Percentiles rank a stretch among this genome's conserved stretches.
phyloP scores from a whole-genome alignment of 1,140 invertebrate species.

The Goniozus legneri region DNA sequence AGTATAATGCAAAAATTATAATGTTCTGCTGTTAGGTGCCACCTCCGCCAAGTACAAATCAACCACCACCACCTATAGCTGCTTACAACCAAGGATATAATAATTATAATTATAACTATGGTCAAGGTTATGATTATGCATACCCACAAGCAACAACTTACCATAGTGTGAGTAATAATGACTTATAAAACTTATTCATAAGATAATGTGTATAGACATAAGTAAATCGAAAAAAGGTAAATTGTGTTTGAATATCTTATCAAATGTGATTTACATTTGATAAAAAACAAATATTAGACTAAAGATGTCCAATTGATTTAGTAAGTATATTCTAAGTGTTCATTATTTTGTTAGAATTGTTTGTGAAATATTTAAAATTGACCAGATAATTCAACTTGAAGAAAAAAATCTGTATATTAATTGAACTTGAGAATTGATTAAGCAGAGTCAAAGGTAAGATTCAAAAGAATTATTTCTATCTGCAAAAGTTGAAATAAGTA shows the following conservation, averaged over 20 bases:
- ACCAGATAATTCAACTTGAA: constrained; percentile 29
- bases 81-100: constrained; percentile 44
- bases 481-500: constrained; percentile 14
- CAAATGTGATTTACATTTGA: too few species aligned
- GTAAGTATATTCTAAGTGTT: constrained; percentile 36
- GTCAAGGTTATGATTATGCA: constrained; percentile 42
- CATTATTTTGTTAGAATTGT: constrained; percentile 29
- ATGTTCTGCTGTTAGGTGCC: constrained; percentile 25
- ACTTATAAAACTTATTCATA: too few species aligned
- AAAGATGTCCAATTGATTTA: constrained; percentile 4
- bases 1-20: too few species aligned
- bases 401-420: constrained; percentile 29
- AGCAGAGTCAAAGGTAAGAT: constrained; percentile 36
- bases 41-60: constrained; percentile 42
- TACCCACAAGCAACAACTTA: constrained; percentile 43
- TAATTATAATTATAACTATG: constrained; percentile 45
- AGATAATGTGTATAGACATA: too few species aligned
- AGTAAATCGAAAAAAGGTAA: too few species aligned
- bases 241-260: too few species aligned
- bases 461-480: constrained; percentile 19
- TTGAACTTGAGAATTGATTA: constrained; percentile 32
- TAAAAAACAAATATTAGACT: too few species aligned
- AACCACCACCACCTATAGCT: constrained; percentile 42
- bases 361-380: constrained; percentile 31
- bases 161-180: constrained; percentile 51